phyloP scores from a whole-genome alignment of 2,888 invertebrate species.

The Tyria jacobaeae region DNA sequence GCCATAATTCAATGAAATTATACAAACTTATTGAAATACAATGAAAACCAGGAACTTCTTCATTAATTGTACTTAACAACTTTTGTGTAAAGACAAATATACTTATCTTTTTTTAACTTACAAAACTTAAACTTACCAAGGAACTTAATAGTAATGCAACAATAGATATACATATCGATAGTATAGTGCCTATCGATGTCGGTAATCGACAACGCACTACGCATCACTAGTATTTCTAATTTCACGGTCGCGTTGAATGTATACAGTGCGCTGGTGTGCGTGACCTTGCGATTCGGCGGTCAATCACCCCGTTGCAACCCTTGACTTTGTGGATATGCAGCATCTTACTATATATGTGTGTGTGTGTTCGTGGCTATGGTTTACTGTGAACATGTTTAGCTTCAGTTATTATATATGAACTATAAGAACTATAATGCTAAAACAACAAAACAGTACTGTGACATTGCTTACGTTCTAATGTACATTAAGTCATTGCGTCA shows the following conservation, averaged over 20 bases:
- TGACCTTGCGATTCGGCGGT: constrained; percentile 86
- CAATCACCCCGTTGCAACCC: constrained; percentile 80
- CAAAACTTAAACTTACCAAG: not conserved
- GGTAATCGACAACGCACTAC: constrained; percentile 48
- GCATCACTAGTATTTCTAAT: constrained; percentile 82
- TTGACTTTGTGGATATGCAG: constrained; percentile 70
- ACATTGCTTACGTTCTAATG: too few species aligned
- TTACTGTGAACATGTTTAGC: not conserved
- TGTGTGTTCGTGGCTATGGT: constrained; percentile 23
- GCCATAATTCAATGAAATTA: constrained; percentile 6
- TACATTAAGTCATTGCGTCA: too few species aligned
- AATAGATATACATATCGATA: not conserved
- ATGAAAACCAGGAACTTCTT: not conserved
- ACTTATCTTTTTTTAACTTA: not conserved
- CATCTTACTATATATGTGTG: constrained; percentile 16
- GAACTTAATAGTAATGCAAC: not conserved
- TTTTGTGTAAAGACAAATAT: not conserved
- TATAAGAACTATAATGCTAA: too few species aligned
- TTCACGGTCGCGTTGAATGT: constrained; percentile 76
- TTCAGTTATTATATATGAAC: too few species aligned
- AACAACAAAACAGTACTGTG: too few species aligned
- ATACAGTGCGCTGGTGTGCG: constrained; percentile 75
- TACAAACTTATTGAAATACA: constrained; percentile 5
- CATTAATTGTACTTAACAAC: not conserved
- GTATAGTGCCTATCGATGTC: constrained; percentile 4